Evolutionary conservation across 1,140 invertebrate genomes (phyloP).

Genomic region (Bathynomus jamesi): DNA sequence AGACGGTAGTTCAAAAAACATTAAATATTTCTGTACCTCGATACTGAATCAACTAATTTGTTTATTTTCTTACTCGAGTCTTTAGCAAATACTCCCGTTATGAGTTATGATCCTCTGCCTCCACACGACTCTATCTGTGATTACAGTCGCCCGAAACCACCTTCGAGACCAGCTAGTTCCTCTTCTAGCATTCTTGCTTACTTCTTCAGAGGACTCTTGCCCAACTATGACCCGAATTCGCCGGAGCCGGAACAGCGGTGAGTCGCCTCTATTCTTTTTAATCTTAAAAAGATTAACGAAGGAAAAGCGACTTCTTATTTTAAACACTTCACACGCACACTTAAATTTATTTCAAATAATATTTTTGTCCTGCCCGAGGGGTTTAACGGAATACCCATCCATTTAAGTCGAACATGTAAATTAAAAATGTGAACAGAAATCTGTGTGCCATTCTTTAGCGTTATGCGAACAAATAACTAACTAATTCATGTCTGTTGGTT

Average conservation of each 20-base stretch:
- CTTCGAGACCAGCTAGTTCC: conserved; percentile 39
- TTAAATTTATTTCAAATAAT: too few species aligned
- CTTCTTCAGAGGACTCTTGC: conserved; percentile 59
- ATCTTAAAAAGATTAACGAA: too few species aligned
- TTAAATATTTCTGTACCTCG: too few species aligned
- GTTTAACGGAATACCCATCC: too few species aligned
- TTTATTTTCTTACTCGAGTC: too few species aligned
- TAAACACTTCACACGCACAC: too few species aligned
- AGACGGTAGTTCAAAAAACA: too few species aligned
- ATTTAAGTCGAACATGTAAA: too few species aligned
- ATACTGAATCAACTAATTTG: too few species aligned
- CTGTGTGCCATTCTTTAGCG: neutral
- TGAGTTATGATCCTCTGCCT: conserved; percentile 73
- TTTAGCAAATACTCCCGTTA: conserved; percentile 52
- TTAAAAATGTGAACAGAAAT: conserved; percentile 3
- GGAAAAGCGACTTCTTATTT: too few species aligned
- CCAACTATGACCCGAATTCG: conserved; percentile 52
- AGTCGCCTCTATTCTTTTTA: conserved; percentile 2
- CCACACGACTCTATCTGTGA: conserved; percentile 64
- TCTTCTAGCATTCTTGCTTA: conserved; percentile 38
- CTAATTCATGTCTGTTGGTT: neutral
- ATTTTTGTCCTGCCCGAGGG: too few species aligned
- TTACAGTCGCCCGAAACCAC: conserved; percentile 53
- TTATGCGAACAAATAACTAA: neutral
- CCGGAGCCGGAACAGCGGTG: conserved; percentile 15